Base-by-base conservation (phyloP, 2,113 vertebrate genomes). In the Phyllopteryx taeniolatus region DNA sequence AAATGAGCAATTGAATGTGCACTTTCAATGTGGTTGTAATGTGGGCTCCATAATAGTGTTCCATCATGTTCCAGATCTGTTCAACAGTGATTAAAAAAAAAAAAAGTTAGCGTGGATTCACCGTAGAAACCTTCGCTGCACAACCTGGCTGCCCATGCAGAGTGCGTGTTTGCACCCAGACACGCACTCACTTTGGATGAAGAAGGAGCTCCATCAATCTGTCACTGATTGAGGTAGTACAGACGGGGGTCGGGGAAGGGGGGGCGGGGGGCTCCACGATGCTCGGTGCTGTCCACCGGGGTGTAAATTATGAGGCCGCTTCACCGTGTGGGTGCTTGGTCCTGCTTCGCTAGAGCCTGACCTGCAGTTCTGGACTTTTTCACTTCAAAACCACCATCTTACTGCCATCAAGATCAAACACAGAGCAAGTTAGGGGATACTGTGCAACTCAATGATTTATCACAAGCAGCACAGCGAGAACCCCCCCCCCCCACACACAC, bases 341-440 rank as follows among this genome's bases (percentile, higher is more conserved):
- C 94, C 93, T 93, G 93, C 91, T 80, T 95, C 90, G 90, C 94
- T 93, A 91, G 83, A 90, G 81, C 91, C 94, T 97, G 95, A 96
- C 95, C 95, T 92, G 92, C 90, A 93, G 94, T 93, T 96, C 95
- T 98, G 96, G 95, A 95, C 93, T 96, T 95, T 95, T 96, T 97
- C 94, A 98, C 96, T 97, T 98, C 96, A 98, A 95, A 98, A 95
- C 95, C 92, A 88, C 93, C 92, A 89, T 94, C 94, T 96, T 94
- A 92, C 94, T 92, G 94, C 91, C 93, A 93, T 91, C 76, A 89
- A 98, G 94, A 98, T 98, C 97, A 98, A 98, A 98, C 95, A 83
- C 89, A 90, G 88, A 87, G 91, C 89, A 93, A 94, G 94, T 95
- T 95, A 92, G 92, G 87, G 92, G 93, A 93, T 94, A 92, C 91